Base-by-base conservation (phyloP, 2,888 invertebrate species). In the Stenchaetothrips biformis region DNA sequence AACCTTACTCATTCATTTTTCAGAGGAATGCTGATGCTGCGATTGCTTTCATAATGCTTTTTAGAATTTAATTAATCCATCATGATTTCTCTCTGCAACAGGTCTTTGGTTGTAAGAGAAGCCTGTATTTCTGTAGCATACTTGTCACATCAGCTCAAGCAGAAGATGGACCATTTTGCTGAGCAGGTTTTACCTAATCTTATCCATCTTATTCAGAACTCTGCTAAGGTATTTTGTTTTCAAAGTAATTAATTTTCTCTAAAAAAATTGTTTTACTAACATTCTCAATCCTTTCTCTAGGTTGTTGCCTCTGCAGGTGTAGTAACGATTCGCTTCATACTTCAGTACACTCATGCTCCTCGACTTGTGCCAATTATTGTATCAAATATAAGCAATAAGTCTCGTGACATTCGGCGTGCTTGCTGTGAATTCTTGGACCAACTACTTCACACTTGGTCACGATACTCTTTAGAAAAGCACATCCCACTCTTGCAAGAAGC, bases 51-150 rank as follows among this genome's bases (percentile, higher is more conserved):
- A 27, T 62, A 81, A 11, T 77, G 0, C n/a, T 6, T 77, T 48
- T 9, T 80, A 77, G 48, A 0, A 37, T 6, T 9, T 18, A 80
- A 77, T 16, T 78, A 37, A 79, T 53, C 11, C 9, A 1, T 62
- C 78, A 48, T 37, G 4, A n/a, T 80, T 49, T 37, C 37, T 7
- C 7, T 78, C 49, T 80, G 8, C n/a, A 0, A 47, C 78, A 83
- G 87, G 85, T 99, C 98, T 83, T 95, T 95, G 88, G 95, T 98
- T 82, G 98, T 98, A 0, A 91, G 99, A 79, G 99, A 99, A 87
- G 96, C 96, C 1, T 98, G 98, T 86, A 94, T 98, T 82, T 96
- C 98, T 0, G 92, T 98, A 84, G 96, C 98, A 74, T 97, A 93
- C 88, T 91, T 98, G 88, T 93, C 97, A 79, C 95, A 96, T 87